Evolutionary conservation across 37 sponge, comb jelly and placozoan genomes (phyloP), one percentile per base, ranked within the genome.

Genomic region (Corticium candelabrum): DNA sequence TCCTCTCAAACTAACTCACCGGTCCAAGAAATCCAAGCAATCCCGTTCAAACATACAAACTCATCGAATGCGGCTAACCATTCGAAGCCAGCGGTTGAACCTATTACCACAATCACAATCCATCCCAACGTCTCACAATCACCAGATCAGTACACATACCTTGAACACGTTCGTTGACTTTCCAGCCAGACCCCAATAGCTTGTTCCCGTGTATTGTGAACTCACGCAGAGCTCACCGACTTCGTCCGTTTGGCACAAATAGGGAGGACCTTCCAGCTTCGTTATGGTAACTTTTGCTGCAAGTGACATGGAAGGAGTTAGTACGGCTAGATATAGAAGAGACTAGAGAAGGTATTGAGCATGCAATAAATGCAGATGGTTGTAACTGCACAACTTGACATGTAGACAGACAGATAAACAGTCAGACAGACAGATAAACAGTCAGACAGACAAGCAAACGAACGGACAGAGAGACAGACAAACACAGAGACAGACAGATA

Each of bases 221-320:
- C 88, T 88, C 39, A 96, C 86, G 78, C 90, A 89, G 27, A 96
- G 76, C 85, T 96, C 96, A 3, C 96, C 96, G 1, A 96, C 86
- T 82, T 96, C 93, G 67, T 96, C 96, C 2, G 90, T 88, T 76
- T 78, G 74, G 80, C 96, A 96, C 35, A 96, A 74, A 29, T 81
- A 67, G 39, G 90, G 88, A 1, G 37, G 38, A n/a, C 82, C 90
- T 7, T 77, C 71, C 40, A 84, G 77, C 74, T 78, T 89, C 77
- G 92, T 87, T 4, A 92, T 88, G 2, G 82, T 85, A 0, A 96
- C 82, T 77, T 88, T 83, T 39, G 91, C 95, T 91, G 80, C 15
- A 41, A 15, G 39, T 67, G 21, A 50, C 15, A 50, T 27, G 11
- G 11, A 27, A 50, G 21, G 21, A 11, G 15, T n/a, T n/a, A n/a